These are phyloP conservation scores for Galbula dea DNA, from an alignment of 2,113 vertebrate species.

Conservation along the genomic window DNA sequence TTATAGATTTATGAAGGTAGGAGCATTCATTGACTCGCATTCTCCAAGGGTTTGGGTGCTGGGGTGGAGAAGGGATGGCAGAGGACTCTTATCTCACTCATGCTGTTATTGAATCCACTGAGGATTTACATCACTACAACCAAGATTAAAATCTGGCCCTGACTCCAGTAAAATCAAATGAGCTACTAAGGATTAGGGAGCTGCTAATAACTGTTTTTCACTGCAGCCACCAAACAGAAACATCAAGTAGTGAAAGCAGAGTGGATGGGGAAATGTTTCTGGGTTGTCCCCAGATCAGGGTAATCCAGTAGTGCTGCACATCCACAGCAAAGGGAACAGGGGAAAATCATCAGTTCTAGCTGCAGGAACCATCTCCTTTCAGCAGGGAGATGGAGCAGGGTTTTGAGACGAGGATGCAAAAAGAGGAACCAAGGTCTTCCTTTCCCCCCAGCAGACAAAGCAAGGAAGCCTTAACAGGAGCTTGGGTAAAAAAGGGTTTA, in stretches of 20 bases:
- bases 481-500: neutral
- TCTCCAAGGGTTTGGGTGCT: neutral
- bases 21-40: neutral
- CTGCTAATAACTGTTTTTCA: neutral
- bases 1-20: neutral
- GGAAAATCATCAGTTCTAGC: neutral
- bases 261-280: neutral
- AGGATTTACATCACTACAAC: neutral
- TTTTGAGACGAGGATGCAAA: neutral
- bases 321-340: neutral
- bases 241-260: neutral
- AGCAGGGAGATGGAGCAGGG: neutral
- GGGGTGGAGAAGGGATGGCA: neutral
- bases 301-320: neutral
- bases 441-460: neutral
- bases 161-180: neutral
- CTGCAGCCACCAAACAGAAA: neutral
- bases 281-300: neutral
- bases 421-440: neutral
- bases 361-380: neutral
- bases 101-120: accelerated
- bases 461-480: neutral
- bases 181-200: neutral
- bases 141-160: slow-evolving; percentile 1
- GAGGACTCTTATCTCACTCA: neutral